Percentiles rank a stretch among this genome's conserved stretches.
These are phyloP conservation scores for Paramuricea clavata DNA, from an alignment of 92 coral and sea anemone genomes.

Conservation along the genomic window DNA sequence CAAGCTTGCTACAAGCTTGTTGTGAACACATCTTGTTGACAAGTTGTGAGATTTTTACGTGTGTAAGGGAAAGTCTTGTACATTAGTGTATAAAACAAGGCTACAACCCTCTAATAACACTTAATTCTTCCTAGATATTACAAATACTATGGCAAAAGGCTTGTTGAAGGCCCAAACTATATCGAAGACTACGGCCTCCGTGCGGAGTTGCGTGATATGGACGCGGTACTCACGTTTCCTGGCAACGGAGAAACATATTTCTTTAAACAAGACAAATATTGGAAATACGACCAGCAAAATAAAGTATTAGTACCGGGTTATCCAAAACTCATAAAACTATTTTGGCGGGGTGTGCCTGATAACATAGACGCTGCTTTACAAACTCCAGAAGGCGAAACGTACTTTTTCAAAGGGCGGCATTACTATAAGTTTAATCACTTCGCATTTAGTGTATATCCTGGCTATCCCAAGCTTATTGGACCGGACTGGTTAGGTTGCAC, in stretches of 20 bases:
- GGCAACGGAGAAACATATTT: slow-evolving; percentile 74
- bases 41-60: no score
- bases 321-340: slow-evolving; percentile 62
- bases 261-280: slow-evolving; percentile 74
- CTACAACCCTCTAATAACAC: background rate
- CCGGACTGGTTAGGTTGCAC: slow-evolving; percentile 45
- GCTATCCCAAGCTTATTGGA: slow-evolving; percentile 47
- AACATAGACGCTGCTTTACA: slow-evolving; percentile 74
- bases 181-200: slow-evolving; percentile 69
- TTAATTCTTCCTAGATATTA: slow-evolving; percentile 58
- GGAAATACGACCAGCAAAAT: slow-evolving; percentile 66
- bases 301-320: slow-evolving; percentile 64
- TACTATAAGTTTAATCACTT: slow-evolving; percentile 72
- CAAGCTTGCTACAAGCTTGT: no score
- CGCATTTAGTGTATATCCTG: slow-evolving; percentile 25
- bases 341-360: slow-evolving; percentile 65
- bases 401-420: slow-evolving; percentile 73
- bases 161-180: slow-evolving; percentile 59
- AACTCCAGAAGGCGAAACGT: slow-evolving; percentile 72
- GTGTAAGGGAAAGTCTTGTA: no score
- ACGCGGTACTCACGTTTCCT: slow-evolving; percentile 73
- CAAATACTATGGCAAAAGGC: slow-evolving; percentile 59
- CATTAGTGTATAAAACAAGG: no score
- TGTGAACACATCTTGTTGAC: no score
- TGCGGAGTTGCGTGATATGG: slow-evolving; percentile 69